phyloP scores from a whole-genome alignment of 2,888 invertebrate genomes.

The Sericinus montela region DNA sequence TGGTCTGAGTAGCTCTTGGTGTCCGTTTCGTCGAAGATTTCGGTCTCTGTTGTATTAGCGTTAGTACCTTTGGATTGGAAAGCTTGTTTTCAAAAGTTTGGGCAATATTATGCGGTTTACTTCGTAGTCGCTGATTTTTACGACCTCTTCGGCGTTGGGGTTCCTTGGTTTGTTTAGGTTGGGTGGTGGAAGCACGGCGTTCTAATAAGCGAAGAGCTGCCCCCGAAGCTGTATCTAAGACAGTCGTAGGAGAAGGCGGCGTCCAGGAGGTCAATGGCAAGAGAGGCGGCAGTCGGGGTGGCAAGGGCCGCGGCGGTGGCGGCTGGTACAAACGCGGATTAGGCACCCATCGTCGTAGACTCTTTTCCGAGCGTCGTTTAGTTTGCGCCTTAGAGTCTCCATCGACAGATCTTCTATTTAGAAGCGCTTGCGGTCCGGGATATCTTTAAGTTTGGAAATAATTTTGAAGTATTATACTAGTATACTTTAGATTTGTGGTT shows the following conservation, averaged over 20 bases:
- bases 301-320: neutral
- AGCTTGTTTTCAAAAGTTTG: too few species aligned
- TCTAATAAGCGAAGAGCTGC: constrained; percentile 5
- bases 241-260: neutral
- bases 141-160: neutral
- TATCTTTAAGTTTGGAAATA: neutral
- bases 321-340: constrained; percentile 9
- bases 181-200: neutral
- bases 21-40: too few species aligned
- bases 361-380: neutral
- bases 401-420: neutral
- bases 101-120: neutral
- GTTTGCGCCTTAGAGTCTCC: neutral
- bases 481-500: too few species aligned
- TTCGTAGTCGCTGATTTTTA: neutral
- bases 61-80: too few species aligned
- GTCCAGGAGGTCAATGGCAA: constrained; percentile 1
- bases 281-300: neutral
- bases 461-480: neutral
- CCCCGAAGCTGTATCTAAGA: constrained; percentile 8
- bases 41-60: too few species aligned
- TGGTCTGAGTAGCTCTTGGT: too few species aligned
- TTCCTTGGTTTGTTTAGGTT: neutral
- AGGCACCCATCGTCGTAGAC: constrained; percentile 1
- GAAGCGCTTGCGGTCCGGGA: neutral